These are phyloP conservation scores for Drosophila subobscura DNA, from an alignment of 1,140 invertebrate species.

Conservation along the genomic window DNA sequence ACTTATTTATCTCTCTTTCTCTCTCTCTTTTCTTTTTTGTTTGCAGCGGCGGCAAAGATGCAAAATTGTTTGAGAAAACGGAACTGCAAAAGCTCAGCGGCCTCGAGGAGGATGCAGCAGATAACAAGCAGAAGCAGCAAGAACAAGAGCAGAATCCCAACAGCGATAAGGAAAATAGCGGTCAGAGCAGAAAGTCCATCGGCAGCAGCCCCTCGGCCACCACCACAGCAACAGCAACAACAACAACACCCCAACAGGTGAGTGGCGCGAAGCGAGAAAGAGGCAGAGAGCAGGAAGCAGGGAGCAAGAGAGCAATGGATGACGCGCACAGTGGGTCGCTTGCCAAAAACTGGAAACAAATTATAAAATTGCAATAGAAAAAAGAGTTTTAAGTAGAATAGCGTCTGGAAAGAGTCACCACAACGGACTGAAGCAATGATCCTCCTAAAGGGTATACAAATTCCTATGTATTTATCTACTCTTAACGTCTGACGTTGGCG, in stretches of 20 bases:
- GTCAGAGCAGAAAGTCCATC: conserved; percentile 49
- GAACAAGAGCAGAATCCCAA: conserved; percentile 27
- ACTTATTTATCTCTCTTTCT: background rate
- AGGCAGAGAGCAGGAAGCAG: too few relatives aligned
- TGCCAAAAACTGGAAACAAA: too few relatives aligned
- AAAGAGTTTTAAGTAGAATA: background rate
- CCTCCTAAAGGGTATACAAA: too few relatives aligned
- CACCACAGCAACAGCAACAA: conserved; percentile 26
- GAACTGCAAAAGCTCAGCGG: conserved; percentile 62
- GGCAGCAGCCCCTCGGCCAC: conserved; percentile 19
- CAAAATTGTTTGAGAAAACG: conserved; percentile 65
- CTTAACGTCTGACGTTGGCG: too few relatives aligned
- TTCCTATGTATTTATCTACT: too few relatives aligned
- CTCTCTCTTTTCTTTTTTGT: background rate
- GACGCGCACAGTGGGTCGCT: too few relatives aligned
- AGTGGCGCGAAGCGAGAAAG: conserved; percentile 8
- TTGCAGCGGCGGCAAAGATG: conserved; percentile 73
- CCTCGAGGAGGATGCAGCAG: conserved; percentile 7
- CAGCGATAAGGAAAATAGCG: conserved; percentile 55
- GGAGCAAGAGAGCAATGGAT: too few relatives aligned
- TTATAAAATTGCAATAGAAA: background rate
- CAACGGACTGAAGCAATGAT: too few relatives aligned
- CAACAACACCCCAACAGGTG: conserved; percentile 55
- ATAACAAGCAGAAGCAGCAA: conserved; percentile 8
- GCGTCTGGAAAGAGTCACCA: too few relatives aligned